Evolutionary conservation across 1,140 invertebrate species (phyloP).

Genomic region (Caenorhabditis remanei): DNA sequence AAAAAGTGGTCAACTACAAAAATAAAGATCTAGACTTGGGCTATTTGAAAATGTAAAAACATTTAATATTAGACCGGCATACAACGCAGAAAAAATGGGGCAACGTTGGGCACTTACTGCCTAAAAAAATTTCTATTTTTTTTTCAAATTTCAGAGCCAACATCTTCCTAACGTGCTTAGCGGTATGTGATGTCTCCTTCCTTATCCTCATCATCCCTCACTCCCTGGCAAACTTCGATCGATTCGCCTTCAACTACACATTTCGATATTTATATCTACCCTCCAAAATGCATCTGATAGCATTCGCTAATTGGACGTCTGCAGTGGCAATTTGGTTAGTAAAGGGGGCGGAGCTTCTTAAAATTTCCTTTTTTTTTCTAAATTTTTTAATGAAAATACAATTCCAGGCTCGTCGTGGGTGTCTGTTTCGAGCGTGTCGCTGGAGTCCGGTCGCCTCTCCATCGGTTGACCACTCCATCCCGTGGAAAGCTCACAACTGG

Average conservation of each 20-base stretch:
- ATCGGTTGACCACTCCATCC: slow-evolving; percentile 44
- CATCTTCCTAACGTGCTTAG: slow-evolving; percentile 62
- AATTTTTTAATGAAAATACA: slow-evolving; percentile 35
- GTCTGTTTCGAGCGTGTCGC: slow-evolving; percentile 60
- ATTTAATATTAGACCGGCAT: no score
- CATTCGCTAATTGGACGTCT: slow-evolving; percentile 62
- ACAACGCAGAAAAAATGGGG: no score
- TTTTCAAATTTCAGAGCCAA: slow-evolving; percentile 55
- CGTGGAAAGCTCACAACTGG: slow-evolving; percentile 50
- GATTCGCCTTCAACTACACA: slow-evolving; percentile 59
- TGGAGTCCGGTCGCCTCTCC: slow-evolving; percentile 57
- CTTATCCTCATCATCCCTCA: slow-evolving; percentile 64
- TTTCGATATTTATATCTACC: slow-evolving; percentile 65
- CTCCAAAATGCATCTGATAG: slow-evolving; percentile 63
- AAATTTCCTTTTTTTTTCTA: background rate
- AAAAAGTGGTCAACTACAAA: no score
- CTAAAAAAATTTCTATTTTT: no score
- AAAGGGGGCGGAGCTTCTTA: background rate
- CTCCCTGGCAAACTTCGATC: slow-evolving; percentile 63
- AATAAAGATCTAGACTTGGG: no score
- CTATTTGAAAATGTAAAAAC: no score
- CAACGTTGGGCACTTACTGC: no score
- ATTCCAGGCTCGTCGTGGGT: slow-evolving; percentile 59
- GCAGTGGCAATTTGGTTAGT: slow-evolving; percentile 63
- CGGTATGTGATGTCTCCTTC: slow-evolving; percentile 60